Evolutionary conservation across 2,888 invertebrate species (phyloP), one percentile per base, ranked within the genome.

Genomic region (Drosophila tanythrix): DNA sequence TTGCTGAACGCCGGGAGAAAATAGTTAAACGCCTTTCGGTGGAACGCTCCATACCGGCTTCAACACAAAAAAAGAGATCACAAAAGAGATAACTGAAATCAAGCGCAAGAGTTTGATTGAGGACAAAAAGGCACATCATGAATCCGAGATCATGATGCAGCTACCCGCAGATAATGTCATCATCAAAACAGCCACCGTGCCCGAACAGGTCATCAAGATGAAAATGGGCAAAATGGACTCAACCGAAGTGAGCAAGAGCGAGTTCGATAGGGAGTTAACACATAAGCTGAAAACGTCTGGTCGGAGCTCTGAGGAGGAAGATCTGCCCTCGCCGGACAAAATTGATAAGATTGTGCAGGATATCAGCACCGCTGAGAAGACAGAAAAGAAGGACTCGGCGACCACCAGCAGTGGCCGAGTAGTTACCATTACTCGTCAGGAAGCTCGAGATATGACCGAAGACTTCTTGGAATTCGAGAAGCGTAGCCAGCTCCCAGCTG

Each of bases 1-100:
- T 96, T 36, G 96, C 96, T n/a, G 96, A 96, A 91, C 94, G 96
- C 79, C 95, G 96, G 76, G 95, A 96, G 89, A 95, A 96, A 93
- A 96, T 96, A 58, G 96, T 96, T 21, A 95, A 96, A 91, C 95
- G 96, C 61, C 92, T 96, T 36, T 96, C 96, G 43, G 94, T 95
- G 27, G 96, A 96, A 91, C 95, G 96, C 89, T 93, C 93, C 65
- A 95, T 96, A 82, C 96, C 96, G 13, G 96, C 96, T 4, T 96
- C 96, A 5, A 95, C 95, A 81, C 96, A 96, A 90, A 95, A 96
- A 95, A 95, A 83, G 96, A 96, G 94, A 95, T 96, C 48, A 95
- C 95, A 43, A 95, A 96, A 92, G 96, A 96, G 93, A 96, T 96
- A 18, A 95, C 95, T 65, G 95, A 95, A 92, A 96, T 96, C 38